phyloP scores from a whole-genome alignment of 2,888 invertebrate genomes.

The Acronicta alni region DNA sequence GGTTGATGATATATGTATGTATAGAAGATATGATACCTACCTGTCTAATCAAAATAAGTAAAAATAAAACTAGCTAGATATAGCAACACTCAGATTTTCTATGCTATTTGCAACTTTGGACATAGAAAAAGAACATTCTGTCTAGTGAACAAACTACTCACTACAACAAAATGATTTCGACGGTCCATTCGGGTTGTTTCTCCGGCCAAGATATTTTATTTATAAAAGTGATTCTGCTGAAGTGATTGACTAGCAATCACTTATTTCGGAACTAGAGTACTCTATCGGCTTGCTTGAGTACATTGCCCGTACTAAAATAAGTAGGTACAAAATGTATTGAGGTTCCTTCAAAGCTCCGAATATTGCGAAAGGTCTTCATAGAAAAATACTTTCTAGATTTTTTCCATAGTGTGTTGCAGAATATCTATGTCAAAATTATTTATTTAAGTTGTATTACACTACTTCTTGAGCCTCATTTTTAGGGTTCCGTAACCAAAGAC shows the following conservation, averaged over 20 bases:
- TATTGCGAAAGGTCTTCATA: too few species aligned
- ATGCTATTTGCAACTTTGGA: not conserved
- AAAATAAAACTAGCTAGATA: too few species aligned
- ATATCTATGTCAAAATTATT: too few species aligned
- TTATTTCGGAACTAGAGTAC: constrained; percentile 18
- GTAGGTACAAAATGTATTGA: not conserved
- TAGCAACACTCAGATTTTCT: not conserved
- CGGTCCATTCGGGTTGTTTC: constrained; percentile 1
- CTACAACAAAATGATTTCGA: constrained; percentile 31
- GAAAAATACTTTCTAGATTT: too few species aligned
- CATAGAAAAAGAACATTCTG: constrained; percentile 9
- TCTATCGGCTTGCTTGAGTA: constrained; percentile 7
- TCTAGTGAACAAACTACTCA: constrained; percentile 3
- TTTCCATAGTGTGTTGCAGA: too few species aligned
- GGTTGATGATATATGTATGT: too few species aligned
- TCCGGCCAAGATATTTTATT: constrained; percentile 41
- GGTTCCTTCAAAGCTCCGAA: not conserved
- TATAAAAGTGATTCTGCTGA: constrained; percentile 34
- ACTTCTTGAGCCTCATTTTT: too few species aligned
- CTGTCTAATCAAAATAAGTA: too few species aligned
- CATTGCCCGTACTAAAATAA: too few species aligned
- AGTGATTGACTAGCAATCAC: constrained; percentile 43
- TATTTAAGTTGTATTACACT: too few species aligned
- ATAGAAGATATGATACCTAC: too few species aligned
- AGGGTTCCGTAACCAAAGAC: too few species aligned